phyloP scores from a whole-genome alignment of 2,888 invertebrate species.

The Hirtodrosophila alboralis region DNA sequence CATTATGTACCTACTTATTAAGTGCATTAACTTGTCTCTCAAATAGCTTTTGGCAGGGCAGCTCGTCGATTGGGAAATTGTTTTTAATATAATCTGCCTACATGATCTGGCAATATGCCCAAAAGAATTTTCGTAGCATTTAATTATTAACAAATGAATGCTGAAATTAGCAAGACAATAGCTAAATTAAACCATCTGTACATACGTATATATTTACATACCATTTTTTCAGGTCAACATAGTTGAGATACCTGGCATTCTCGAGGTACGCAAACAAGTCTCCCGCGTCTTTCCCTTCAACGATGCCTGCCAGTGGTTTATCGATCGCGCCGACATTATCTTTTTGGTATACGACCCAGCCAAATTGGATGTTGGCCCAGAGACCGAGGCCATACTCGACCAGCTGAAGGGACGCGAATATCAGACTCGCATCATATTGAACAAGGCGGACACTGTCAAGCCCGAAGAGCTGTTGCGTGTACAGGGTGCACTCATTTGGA shows the following conservation, averaged over 20 bases:
- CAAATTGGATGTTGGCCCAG: constrained; percentile 96
- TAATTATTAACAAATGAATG: constrained; percentile 69
- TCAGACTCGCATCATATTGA: constrained; percentile 95
- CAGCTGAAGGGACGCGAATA: constrained; percentile 97
- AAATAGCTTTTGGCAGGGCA: constrained; percentile 63
- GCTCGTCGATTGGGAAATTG: constrained; percentile 67
- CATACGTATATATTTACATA: constrained; percentile 30
- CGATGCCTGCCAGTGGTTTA: constrained; percentile 98
- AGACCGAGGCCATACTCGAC: constrained; percentile 96
- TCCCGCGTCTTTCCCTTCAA: constrained; percentile 97
- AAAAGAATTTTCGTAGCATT: constrained; percentile 61
- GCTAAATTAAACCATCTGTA: constrained; percentile 50
- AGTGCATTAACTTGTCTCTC: constrained; percentile 67
- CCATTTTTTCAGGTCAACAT: constrained; percentile 91
- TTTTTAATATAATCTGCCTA: constrained; percentile 41
- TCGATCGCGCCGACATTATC: constrained; percentile 97
- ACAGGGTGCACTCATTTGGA: constrained; percentile 97
- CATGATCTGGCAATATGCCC: constrained; percentile 63
- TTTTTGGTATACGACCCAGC: constrained; percentile 97
- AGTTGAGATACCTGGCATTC: constrained; percentile 97
- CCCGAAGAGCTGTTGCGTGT: constrained; percentile 96
- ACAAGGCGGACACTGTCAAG: constrained; percentile 96
- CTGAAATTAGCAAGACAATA: constrained; percentile 54
- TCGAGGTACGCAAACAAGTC: constrained; percentile 96
- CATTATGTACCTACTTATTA: constrained; percentile 29